Evolutionary conservation across 2,113 vertebrate species (phyloP).

Genomic region (Burhinus oedicnemus): DNA sequence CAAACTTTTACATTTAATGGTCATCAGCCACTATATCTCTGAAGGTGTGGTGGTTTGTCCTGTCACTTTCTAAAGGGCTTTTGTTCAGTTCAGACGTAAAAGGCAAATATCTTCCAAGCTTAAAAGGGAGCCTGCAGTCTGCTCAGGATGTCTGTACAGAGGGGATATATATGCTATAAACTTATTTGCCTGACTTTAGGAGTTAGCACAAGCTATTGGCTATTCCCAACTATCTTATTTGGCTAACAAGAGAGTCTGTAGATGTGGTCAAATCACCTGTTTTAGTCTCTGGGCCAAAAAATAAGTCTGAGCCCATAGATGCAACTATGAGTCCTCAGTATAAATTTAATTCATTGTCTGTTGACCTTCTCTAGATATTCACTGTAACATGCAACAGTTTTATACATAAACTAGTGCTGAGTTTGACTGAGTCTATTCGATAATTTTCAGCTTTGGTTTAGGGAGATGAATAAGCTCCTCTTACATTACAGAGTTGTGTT

Average conservation of each 20-base stretch:
- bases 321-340: not conserved
- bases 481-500: not conserved
- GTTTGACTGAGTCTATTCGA: not conserved
- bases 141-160: not conserved
- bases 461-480: not conserved
- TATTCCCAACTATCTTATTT: not conserved
- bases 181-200: not conserved
- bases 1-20: not conserved
- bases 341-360: not conserved
- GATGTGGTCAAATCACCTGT: not conserved
- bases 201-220: not conserved
- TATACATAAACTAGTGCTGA: not conserved
- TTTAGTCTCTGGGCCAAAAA: not conserved
- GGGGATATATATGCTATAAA: not conserved
- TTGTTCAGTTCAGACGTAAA: not conserved
- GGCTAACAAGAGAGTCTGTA: not conserved
- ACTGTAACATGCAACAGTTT: not conserved
- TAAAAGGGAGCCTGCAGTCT: not conserved
- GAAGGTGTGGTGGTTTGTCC: not conserved
- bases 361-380: not conserved
- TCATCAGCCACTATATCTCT: not conserved
- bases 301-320: not conserved
- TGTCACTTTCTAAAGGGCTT: not conserved
- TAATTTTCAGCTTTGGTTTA: not conserved
- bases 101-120: not conserved